Conservation (phyloP, 2,888 invertebrate genomes). For the Formica aserva region DNA sequence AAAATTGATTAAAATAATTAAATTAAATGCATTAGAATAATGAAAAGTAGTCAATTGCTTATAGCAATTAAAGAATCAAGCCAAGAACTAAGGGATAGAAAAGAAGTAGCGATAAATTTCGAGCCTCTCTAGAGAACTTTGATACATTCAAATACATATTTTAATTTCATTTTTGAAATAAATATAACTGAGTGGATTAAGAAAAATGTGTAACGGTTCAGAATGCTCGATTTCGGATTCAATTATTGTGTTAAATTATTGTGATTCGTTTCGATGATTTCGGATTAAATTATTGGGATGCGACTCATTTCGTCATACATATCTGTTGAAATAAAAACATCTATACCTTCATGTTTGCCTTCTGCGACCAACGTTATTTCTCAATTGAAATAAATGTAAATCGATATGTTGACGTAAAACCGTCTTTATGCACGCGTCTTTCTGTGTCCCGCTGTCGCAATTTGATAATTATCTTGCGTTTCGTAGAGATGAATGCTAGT, state of each 20-base stretch:
- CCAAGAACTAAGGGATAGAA: too few relatives aligned
- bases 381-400: constrained; percentile 7
- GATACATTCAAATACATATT: neutral
- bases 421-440: constrained; percentile 19
- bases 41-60: too few relatives aligned
- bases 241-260: too few relatives aligned
- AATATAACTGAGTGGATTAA: neutral
- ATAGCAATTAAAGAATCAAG: too few relatives aligned
- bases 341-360: neutral
- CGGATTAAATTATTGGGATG: neutral
- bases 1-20: too few relatives aligned
- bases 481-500: neutral
- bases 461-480: neutral
- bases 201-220: too few relatives aligned
- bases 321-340: constrained; percentile 6
- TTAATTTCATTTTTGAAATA: neutral
- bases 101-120: too few relatives aligned
- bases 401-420: constrained; percentile 17
- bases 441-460: constrained; percentile 26
- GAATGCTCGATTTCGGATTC: too few relatives aligned
- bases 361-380: neutral
- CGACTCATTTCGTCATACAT: neutral
- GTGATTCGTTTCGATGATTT: neutral
- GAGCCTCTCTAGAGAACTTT: neutral
- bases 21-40: too few relatives aligned